A percentile compares a stretch with the other conserved stretches of the same genome.
Conservation (phyloP, 2,888 invertebrate genomes). For the Nymphalis polychloros region DNA sequence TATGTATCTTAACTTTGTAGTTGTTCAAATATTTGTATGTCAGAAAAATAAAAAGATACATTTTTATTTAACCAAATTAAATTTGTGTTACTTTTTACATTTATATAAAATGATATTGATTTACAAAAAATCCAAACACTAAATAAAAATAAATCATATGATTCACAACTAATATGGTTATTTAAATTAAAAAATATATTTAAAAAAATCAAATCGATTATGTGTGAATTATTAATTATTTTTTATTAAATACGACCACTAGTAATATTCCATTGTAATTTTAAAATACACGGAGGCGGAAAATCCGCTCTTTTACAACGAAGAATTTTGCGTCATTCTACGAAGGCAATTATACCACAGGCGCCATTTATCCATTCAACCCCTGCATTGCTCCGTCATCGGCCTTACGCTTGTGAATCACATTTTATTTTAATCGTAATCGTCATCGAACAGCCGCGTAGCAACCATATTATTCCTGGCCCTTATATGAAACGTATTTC, state of each 20-base stretch:
- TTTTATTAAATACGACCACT: no score
- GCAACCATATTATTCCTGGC: constrained; percentile 35
- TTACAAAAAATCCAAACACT: no score
- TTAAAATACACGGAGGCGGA: neutral
- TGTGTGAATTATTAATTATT: no score
- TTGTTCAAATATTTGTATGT: neutral
- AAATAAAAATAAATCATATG: no score
- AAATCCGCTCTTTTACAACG: constrained; percentile 7
- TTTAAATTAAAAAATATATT: no score
- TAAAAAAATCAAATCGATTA: no score
- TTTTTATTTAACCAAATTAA: neutral
- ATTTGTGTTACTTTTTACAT: no score
- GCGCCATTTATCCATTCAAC: constrained; percentile 58
- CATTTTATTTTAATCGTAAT: constrained; percentile 47
- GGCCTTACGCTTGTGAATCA: constrained; percentile 57
- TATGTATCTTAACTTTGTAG: neutral
- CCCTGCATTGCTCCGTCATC: constrained; percentile 55
- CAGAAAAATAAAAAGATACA: neutral
- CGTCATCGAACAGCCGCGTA: constrained; percentile 37
- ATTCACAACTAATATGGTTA: no score
- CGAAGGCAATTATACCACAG: constrained; percentile 47
- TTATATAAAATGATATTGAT: no score
- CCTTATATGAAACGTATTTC: neutral
- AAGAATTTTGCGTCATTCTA: constrained; percentile 38
- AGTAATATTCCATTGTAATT: constrained; percentile 5